Conservation (phyloP, 2,888 invertebrate genomes). For the Microctonus hyperodae region DNA sequence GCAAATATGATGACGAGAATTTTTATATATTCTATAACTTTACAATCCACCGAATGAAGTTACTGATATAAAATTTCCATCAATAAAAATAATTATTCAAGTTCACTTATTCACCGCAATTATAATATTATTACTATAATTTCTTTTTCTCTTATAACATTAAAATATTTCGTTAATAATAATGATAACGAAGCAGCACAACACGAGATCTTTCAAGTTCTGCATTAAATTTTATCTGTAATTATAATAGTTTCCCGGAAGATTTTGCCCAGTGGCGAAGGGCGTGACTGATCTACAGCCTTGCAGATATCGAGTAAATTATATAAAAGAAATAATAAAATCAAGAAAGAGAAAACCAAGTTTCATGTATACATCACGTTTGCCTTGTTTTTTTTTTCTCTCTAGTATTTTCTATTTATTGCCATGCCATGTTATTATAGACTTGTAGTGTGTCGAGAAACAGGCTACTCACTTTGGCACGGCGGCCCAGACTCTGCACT, state of each 20-base stretch:
- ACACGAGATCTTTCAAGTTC: constrained; percentile 43
- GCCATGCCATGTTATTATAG: not conserved
- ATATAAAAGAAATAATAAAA: not conserved
- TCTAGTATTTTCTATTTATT: constrained; percentile 37
- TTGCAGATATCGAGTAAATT: not conserved
- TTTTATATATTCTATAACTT: not conserved
- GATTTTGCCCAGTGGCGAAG: constrained; percentile 45
- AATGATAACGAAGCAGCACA: not conserved
- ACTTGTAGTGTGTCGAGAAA: constrained; percentile 1
- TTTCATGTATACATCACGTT: constrained; percentile 18
- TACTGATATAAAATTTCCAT: too few species aligned
- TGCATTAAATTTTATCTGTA: constrained; percentile 33
- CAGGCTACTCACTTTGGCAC: constrained; percentile 16
- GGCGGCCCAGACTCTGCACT: not conserved
- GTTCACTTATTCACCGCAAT: not conserved
- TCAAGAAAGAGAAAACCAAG: not conserved
- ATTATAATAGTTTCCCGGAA: constrained; percentile 46
- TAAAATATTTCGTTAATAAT: not conserved
- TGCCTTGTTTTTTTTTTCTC: too few species aligned
- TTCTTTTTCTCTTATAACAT: not conserved
- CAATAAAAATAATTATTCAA: not conserved
- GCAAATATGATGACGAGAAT: not conserved
- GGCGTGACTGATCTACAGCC: constrained; percentile 40
- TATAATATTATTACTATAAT: not conserved
- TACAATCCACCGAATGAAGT: too few species aligned